Evolutionary conservation across 2,888 invertebrate species (phyloP), one percentile per base, ranked within the genome.

Genomic region (Muscina levida): DNA sequence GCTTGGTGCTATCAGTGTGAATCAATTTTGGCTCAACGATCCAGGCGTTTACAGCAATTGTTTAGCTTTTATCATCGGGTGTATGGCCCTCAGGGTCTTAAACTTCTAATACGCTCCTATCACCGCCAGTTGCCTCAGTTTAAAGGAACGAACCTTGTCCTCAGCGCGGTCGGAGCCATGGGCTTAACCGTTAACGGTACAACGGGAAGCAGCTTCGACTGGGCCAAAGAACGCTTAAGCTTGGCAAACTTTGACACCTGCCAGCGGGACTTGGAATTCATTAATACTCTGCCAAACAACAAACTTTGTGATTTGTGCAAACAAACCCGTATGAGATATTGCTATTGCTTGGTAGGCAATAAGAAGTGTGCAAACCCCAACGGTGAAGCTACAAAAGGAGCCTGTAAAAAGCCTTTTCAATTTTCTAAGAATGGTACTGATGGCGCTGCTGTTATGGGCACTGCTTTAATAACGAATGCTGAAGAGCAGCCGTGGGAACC

Each of bases 31-130:
- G 94, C 93, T 0, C 93, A 94, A 85, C 91, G 93, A 42, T 89
- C 94, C 0, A 90, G 93, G 71, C 91, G 94, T 59, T 91, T 92
- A n/a, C 92, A 94, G 82, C 94, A 94, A 86, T 91, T 94, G 87
- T 91, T 93, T 84, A 92, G 91, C 72, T 90, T 94, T 68, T 94
- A 94, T 85, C 92, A 92, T 10, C 92, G 91, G 80, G 91, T 94
- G 81, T 94, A 94, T 92, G 93, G 93, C 71, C 93, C 93, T 71
- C 89, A 91, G 17, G 93, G 93, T 1, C 87, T 94, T 1, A 91
- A 88, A 76, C 92, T 93, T 77, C 91, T 94, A 19, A 86, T 93
- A 37, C 91, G 88, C 11, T 82, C 85, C 19, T 89, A 89, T 82
- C 88, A 87, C 51, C 86, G 86, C 0, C 88, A 89, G 48, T 82